Percentiles rank a stretch among this genome's conserved stretches.
phyloP scores from a whole-genome alignment of 1,140 invertebrate genomes.

The Dermatophagoides farinae region DNA sequence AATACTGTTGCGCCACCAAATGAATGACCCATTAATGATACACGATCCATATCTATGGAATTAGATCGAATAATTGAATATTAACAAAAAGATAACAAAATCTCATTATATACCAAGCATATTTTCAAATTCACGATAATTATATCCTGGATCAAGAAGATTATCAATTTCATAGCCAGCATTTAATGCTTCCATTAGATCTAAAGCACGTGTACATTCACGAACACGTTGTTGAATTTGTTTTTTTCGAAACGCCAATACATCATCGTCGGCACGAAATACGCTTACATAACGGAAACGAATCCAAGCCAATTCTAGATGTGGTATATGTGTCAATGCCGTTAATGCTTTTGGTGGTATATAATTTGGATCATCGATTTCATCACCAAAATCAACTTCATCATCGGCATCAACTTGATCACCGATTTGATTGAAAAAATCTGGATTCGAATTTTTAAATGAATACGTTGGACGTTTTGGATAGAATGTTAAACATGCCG shows the following conservation, averaged over 20 bases:
- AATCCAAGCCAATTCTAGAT: conserved; percentile 14
- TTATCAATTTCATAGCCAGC: conserved; percentile 33
- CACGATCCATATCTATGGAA: conserved; percentile 28
- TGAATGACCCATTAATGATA: conserved; percentile 40
- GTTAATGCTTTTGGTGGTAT: conserved; percentile 2
- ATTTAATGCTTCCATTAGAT: conserved; percentile 35
- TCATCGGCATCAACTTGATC: conserved; percentile 10
- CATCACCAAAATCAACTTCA: conserved; percentile 13
- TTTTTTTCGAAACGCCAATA: conserved; percentile 12
- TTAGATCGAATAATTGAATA: too few relatives aligned
- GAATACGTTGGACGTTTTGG: conserved; percentile 11
- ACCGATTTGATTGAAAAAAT: background rate
- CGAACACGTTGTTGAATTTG: conserved; percentile 22
- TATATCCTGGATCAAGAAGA: conserved; percentile 26
- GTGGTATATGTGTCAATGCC: background rate
- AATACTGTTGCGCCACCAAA: conserved; percentile 43
- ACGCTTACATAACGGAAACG: conserved; percentile 15
- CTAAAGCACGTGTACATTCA: conserved; percentile 34
- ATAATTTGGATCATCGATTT: conserved; percentile 15
- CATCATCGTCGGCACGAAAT: conserved; percentile 3
- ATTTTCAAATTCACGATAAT: conserved; percentile 23
- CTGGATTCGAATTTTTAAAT: conserved; percentile 10
- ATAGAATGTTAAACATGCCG: conserved; percentile 34
- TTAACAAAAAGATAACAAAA: too few relatives aligned
- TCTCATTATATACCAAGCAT: conserved; percentile 22